These are phyloP conservation scores for Julus scandinavius DNA, from an alignment of 2,888 invertebrate species.

Conservation along the genomic window DNA sequence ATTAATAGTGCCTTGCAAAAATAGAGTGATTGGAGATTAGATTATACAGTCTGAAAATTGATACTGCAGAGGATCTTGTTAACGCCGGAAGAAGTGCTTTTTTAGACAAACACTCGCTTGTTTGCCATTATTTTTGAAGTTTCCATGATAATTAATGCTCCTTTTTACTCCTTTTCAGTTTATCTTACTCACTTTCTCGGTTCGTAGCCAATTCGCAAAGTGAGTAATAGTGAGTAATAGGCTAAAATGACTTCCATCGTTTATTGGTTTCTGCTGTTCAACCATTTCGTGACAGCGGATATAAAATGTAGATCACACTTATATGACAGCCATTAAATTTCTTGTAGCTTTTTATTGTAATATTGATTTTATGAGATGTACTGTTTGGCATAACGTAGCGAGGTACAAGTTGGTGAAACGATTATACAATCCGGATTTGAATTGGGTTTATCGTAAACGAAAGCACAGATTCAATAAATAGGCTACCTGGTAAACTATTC, in stretches of 20 bases:
- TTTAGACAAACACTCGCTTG: not conserved
- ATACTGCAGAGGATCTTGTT: not conserved
- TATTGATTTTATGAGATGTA: no score
- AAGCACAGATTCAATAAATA: not conserved
- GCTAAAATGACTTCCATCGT: no score
- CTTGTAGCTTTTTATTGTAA: no score
- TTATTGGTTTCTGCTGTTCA: no score
- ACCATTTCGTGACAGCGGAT: no score
- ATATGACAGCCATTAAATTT: no score
- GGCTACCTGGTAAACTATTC: not conserved
- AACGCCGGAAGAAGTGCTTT: not conserved
- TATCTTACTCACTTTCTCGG: no score
- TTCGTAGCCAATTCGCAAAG: no score
- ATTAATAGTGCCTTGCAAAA: not conserved
- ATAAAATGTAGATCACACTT: no score
- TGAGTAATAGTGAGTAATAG: no score
- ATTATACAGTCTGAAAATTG: slow-evolving; percentile 7
- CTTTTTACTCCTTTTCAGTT: no score
- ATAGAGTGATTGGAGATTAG: not conserved
- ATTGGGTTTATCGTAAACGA: not conserved
- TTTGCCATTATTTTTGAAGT: not conserved
- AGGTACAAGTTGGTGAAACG: not conserved
- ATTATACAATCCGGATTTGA: not conserved
- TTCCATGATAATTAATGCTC: not conserved
- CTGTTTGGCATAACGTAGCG: no score